phyloP scores from a whole-genome alignment of 2,888 invertebrate species.

The Coelopa pilipes region DNA sequence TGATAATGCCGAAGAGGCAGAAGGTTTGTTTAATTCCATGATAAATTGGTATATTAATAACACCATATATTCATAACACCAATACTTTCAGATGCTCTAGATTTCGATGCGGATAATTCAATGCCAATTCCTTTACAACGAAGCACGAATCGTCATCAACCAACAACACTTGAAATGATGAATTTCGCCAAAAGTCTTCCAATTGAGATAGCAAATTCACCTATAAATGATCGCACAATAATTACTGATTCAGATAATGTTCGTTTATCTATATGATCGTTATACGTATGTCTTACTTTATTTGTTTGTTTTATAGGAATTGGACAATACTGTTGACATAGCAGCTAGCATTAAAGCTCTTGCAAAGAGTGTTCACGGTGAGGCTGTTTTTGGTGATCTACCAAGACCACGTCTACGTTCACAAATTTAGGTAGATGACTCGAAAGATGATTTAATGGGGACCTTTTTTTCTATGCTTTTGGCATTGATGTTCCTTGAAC shows the following conservation, averaged over 20 bases:
- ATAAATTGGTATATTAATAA: too few species aligned
- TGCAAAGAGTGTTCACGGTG: slow-evolving; percentile 89
- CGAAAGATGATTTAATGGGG: too few species aligned
- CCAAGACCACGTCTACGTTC: slow-evolving; percentile 87
- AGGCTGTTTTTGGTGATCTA: slow-evolving; percentile 86
- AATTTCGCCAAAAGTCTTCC: slow-evolving; percentile 81
- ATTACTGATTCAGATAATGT: neutral
- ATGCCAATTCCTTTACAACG: slow-evolving; percentile 57
- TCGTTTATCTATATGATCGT: neutral
- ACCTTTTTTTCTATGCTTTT: too few species aligned
- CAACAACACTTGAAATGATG: slow-evolving; percentile 46
- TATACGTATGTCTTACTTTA: neutral
- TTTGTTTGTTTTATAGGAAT: slow-evolving; percentile 51
- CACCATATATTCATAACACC: slow-evolving; percentile 20
- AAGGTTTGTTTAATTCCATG: slow-evolving; percentile 70
- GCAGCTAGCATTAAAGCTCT: slow-evolving; percentile 93
- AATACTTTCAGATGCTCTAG: slow-evolving; percentile 60
- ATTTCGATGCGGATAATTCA: slow-evolving; percentile 62
- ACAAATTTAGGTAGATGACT: slow-evolving; percentile 72
- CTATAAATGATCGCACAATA: slow-evolving; percentile 49
- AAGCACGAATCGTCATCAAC: slow-evolving; percentile 35
- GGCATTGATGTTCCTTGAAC: too few species aligned
- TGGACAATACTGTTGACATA: slow-evolving; percentile 80
- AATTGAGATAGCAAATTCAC: slow-evolving; percentile 75
- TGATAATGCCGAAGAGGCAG: slow-evolving; percentile 82